Conservation (phyloP, 2,888 invertebrate species). For the Andrena camellia region DNA sequence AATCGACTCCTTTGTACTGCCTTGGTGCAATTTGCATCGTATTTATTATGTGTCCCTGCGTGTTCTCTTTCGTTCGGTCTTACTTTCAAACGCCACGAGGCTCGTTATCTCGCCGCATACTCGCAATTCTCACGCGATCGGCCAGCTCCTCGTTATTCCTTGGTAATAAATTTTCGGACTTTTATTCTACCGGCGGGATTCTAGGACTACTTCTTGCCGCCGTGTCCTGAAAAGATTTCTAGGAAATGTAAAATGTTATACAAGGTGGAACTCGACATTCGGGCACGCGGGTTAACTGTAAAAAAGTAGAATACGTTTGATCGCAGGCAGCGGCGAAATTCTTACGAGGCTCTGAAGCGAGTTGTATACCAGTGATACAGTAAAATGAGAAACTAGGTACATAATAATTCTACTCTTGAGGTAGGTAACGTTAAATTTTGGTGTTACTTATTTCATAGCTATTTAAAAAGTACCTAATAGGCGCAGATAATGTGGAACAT, state of each 20-base stretch:
- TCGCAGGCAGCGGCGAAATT: too few relatives aligned
- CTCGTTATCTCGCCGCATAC: neutral
- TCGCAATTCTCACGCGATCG: neutral
- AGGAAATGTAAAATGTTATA: neutral
- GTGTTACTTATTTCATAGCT: too few relatives aligned
- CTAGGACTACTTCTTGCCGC: neutral
- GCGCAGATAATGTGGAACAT: too few relatives aligned
- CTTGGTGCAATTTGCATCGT: constrained; percentile 47
- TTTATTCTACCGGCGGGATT: neutral
- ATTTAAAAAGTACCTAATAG: too few relatives aligned
- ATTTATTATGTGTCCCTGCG: constrained; percentile 46
- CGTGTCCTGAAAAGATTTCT: neutral
- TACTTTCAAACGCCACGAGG: constrained; percentile 44
- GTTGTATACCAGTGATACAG: too few relatives aligned
- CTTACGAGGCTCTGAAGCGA: too few relatives aligned
- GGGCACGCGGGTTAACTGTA: neutral
- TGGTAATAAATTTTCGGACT: neutral
- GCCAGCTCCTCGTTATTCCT: neutral
- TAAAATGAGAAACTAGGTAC: too few relatives aligned
- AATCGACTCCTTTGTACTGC: constrained; percentile 45
- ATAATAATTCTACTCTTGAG: too few relatives aligned
- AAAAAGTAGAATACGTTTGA: too few relatives aligned
- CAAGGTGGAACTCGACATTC: neutral
- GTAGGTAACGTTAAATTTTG: too few relatives aligned
- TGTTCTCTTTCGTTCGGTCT: constrained; percentile 54